Evolutionary conservation across 2,113 vertebrate genomes (phyloP), one percentile per base, ranked within the genome.

Genomic region (Arothron firmamentum): DNA sequence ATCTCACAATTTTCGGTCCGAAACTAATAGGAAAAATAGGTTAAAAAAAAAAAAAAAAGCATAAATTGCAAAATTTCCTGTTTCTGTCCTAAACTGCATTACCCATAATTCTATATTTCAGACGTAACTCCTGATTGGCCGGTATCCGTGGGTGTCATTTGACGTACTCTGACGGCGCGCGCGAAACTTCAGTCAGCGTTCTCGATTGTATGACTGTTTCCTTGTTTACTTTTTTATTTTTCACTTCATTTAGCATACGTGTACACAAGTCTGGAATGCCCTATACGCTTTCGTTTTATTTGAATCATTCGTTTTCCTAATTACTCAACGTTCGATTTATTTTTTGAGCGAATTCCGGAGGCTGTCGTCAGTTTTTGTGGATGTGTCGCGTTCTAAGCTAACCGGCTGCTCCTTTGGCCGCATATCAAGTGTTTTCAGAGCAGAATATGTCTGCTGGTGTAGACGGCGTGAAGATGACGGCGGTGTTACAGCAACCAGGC

Each of bases 401-500:
- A 21, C 63, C 31, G 23, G 52, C 21, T 28, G 47, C n/a, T 20
- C 4, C n/a, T 5, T 11, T 16, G 0, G 13, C 2, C 47, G 47
- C n/a, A 20, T 1, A 15, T 47, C 45, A 38, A 10, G 7, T 11
- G 34, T 38, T 9, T 38, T 38, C 34, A 38, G 34, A 38, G 34
- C 34, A 10, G 34, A 38, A 38, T 11, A 4, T 12, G 34, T 2
- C 1, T 5, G 5, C 3, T n/a, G 20, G 17, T 18, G 17, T 23
- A 3, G 17, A 45, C 4, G 8, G 20, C 3, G 11, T 5, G 15
- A 23, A 16, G 14, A 38, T 94, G 92, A 57, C 90, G 9, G 70
- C 61, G 15, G 20, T 61, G 41, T 70, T 91, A 0, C 77, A 88
- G 9, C 90, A 90, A 12, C 63, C 80, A 11, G 90, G 88, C 0